A percentile compares a stretch with the other conserved stretches of the same genome.
Evolutionary conservation across 2,113 vertebrate species (phyloP).

Genomic region (Mystacornis crossleyi): DNA sequence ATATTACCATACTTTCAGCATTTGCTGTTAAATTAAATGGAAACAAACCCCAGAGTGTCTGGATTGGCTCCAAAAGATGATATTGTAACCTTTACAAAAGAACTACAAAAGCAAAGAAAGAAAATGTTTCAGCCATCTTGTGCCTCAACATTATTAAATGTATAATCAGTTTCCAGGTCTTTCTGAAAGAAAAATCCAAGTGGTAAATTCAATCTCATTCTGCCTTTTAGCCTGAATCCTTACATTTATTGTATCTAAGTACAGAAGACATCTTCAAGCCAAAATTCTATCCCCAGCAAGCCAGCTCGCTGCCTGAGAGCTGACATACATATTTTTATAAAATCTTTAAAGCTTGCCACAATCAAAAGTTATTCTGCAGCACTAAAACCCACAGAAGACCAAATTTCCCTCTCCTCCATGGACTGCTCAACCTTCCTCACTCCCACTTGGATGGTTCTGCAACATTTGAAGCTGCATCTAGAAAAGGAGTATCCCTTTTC

Average conservation of each 20-base stretch:
- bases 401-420: not conserved
- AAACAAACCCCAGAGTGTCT: not conserved
- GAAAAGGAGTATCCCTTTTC: not conserved
- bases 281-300: not conserved
- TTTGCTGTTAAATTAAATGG: constrained; percentile 5
- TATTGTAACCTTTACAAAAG: constrained; percentile 41
- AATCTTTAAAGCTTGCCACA: not conserved
- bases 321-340: not conserved
- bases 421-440: not conserved
- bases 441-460: not conserved
- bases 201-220: not conserved
- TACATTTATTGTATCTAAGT: not conserved
- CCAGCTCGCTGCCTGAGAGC: not conserved
- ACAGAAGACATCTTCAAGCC: not conserved
- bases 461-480: not conserved
- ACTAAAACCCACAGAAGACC: not conserved
- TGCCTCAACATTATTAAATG: constrained; percentile 23
- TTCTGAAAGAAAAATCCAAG: not conserved
- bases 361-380: not conserved
- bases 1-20: not conserved
- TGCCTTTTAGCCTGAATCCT: not conserved
- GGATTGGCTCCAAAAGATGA: not conserved
- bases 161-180: not conserved
- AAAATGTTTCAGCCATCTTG: not conserved
- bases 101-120: constrained; percentile 9